Evolutionary conservation across 2,888 invertebrate species (phyloP).

Genomic region (Priocnemis perturbator): DNA sequence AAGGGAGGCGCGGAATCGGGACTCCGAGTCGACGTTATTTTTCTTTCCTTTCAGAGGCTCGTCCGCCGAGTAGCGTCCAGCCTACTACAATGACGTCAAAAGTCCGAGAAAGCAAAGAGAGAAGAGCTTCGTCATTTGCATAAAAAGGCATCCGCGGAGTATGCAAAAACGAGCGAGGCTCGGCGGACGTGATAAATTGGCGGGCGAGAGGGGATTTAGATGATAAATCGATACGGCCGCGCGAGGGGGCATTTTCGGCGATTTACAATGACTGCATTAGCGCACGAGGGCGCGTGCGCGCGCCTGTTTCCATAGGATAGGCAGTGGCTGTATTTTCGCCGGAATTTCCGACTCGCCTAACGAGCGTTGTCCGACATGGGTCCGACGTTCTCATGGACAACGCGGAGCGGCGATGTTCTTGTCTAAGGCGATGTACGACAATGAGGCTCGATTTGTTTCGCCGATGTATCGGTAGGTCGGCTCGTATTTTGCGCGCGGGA

Average conservation of each 20-base stretch:
- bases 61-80: constrained; percentile 29
- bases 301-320: no score
- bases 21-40: constrained; percentile 25
- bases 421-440: constrained; percentile 16
- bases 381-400: constrained; percentile 13
- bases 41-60: constrained; percentile 18
- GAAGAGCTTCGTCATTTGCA: constrained; percentile 13
- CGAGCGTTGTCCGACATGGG: no score
- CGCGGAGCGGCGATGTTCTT: constrained; percentile 9
- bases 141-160: constrained; percentile 17
- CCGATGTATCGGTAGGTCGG: no score
- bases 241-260: no score
- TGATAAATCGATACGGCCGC: no score
- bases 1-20: constrained; percentile 9
- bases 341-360: no score
- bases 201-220: constrained; percentile 13
- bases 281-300: no score
- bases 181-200: constrained; percentile 20
- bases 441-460: constrained; percentile 6
- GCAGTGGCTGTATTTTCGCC: no score
- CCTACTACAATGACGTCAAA: constrained; percentile 26
- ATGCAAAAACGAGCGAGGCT: not conserved
- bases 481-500: no score
- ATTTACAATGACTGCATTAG: no score
- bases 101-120: constrained; percentile 2